Base-by-base conservation (phyloP, 2,797 vertebrate species). In the Garrulus glandarius region DNA sequence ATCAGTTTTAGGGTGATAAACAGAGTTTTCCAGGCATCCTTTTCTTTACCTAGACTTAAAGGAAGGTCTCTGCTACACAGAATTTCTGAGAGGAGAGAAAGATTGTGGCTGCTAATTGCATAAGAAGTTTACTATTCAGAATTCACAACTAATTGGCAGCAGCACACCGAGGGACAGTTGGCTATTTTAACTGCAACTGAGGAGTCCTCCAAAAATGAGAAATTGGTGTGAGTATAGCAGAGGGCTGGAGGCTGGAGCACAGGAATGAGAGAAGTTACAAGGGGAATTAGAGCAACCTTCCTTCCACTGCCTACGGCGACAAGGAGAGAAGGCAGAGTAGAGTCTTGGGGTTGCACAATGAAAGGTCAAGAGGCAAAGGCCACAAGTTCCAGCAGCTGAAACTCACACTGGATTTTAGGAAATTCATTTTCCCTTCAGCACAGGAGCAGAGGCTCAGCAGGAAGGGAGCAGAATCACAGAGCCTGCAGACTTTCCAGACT, bases 271-370 rank as follows among this genome's bases (percentile, higher is more conserved):
- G 34, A n/a, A 46, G 4, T 1, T 46, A 4, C 9, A 52, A 57
- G 2, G 24, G 24, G 13, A 78, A 50, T 86, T 47, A 9, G 7
- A 76, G 19, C 4, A 89, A 47, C 12, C 8, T 69, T 68, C 39
- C 5, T 68, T 70, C 41, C 34, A 16, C 13, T 36, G 26, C 47
- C 21, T 68, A 0, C 0, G 0, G 29, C 0, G 0, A 5, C 24
- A 14, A 0, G 1, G 17, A 19, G 43, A 34, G 71, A 65, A 72
- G 27, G 14, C 10, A 59, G 30, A 74, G 65, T 2, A 59, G 36
- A 16, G 1, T 15, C 46, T 46, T 27, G 18, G 22, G 23, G 7
- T 5, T 57, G 6, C 39, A 61, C 17, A 21, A 1, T 9, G 53
- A 47, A 53, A 61, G 44, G 29, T 20, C 18, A 52, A 23, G 29